These are phyloP conservation scores for Bos taurus DNA, from an alignment of 2,113 vertebrate species.

Conservation along the genomic window ARS-UCD2.0 NC_037357.1:70790501-70791000, in stretches of 20 bases:
- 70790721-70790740: neutral
- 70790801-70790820: neutral
- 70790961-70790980: neutral
- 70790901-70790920: neutral
- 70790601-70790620: neutral
- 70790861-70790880: neutral
- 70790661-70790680: neutral
- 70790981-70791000: neutral
- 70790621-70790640: neutral
- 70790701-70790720: neutral
- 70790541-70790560: neutral
- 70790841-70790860: neutral
- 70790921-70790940: neutral
- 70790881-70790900: neutral
- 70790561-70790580: neutral
- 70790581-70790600: neutral
- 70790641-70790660: neutral
- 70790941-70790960: neutral
- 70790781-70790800: neutral
- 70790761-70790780: neutral
- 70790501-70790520: neutral
- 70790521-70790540: neutral
- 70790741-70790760: neutral
- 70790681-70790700: neutral
- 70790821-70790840: neutral